Conservation (phyloP, 1,140 invertebrate species). For the Zaprionus inermis region DNA sequence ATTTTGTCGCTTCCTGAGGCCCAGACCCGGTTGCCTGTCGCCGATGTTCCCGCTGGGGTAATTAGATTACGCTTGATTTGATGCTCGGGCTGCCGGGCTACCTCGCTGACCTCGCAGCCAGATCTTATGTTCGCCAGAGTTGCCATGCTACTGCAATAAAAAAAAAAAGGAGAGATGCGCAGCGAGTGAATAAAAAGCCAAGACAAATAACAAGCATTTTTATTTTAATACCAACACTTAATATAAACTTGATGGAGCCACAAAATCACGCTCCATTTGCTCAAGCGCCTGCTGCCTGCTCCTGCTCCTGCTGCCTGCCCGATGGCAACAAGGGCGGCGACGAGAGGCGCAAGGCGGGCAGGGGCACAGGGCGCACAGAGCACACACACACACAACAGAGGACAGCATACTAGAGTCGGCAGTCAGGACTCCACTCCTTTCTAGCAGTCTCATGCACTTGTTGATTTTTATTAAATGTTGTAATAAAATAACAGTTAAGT, state of each 20-base stretch:
- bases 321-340: constrained; percentile 34
- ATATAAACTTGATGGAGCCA: constrained; percentile 81
- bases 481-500: constrained; percentile 84
- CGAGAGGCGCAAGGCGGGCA: not conserved
- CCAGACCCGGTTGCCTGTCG: not conserved
- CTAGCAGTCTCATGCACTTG: constrained; percentile 77
- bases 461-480: constrained; percentile 84
- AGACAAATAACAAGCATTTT: constrained; percentile 80
- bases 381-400: constrained; percentile 18
- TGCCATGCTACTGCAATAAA: constrained; percentile 50
- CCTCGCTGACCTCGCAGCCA: constrained; percentile 1
- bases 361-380: constrained; percentile 19
- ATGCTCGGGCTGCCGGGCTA: constrained; percentile 50
- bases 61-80: constrained; percentile 78
- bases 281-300: constrained; percentile 45
- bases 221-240: constrained; percentile 81
- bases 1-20: constrained; percentile 72
- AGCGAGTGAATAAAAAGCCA: constrained; percentile 71
- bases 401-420: not conserved
- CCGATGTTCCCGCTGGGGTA: constrained; percentile 36
- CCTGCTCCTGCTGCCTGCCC: constrained; percentile 37
- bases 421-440: constrained; percentile 51
- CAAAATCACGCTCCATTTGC: constrained; percentile 83
- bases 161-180: constrained; percentile 34
- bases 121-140: constrained; percentile 32